Percentiles rank a stretch among this genome's conserved stretches.
Evolutionary conservation across 2,113 vertebrate genomes (phyloP).

Genomic region (Hippocampus guttulatus): DNA sequence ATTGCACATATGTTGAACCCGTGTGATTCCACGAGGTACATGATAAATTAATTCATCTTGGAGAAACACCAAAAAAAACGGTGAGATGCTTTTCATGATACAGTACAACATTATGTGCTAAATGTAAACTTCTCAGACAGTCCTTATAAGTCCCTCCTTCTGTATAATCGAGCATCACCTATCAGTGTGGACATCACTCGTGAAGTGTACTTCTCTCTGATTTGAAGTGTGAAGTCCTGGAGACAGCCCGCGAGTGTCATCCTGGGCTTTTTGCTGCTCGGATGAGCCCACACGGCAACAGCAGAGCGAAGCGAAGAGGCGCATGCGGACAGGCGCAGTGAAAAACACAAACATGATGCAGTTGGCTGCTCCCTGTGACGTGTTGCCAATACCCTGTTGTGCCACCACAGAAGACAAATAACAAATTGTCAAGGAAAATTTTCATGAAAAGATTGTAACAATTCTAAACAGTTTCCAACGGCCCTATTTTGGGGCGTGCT

Average conservation of each 20-base stretch:
- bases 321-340: constrained; percentile 73
- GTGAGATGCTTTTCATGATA: not conserved
- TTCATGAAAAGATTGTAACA: not conserved
- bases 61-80: not conserved
- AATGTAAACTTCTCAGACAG: not conserved
- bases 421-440: not conserved
- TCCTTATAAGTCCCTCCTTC: not conserved
- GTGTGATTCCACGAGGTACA: not conserved
- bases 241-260: not conserved
- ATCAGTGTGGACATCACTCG: constrained; percentile 2
- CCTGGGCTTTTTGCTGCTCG: not conserved
- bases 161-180: constrained; percentile 27
- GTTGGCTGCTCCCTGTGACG: constrained; percentile 94
- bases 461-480: too few relatives aligned
- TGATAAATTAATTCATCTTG: not conserved
- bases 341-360: constrained; percentile 90
- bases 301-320: constrained; percentile 69
- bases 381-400: constrained; percentile 90
- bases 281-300: constrained; percentile 49
- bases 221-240: not conserved
- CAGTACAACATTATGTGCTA: not conserved
- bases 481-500: too few relatives aligned
- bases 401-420: not conserved
- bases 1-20: not conserved
- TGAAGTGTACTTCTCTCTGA: constrained; percentile 21